A percentile compares a stretch with the other conserved stretches of the same genome.
Conservation (phyloP, 2,888 invertebrate species). For the Apamea monoglypha region DNA sequence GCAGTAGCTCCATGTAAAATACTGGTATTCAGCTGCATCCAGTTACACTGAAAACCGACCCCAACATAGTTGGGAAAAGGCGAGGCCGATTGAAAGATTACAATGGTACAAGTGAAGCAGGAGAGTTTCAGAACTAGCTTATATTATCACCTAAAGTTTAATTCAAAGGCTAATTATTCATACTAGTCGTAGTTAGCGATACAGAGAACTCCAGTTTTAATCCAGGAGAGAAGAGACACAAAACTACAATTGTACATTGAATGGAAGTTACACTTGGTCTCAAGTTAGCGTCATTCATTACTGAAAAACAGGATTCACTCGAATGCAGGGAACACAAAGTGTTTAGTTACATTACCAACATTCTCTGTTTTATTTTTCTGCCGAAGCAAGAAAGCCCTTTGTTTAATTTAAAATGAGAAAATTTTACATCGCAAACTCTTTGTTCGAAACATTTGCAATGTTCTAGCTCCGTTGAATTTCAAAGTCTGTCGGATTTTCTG, state of each 20-base stretch:
- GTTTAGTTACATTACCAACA: conserved; percentile 2
- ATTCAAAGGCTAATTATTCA: conserved; percentile 1
- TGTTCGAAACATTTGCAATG: neutral
- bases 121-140: neutral
- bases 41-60: neutral
- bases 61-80: neutral
- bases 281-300: conserved; percentile 19
- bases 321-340: neutral
- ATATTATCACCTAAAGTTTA: neutral
- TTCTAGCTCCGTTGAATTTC: neutral
- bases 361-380: neutral
- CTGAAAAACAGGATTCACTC: conserved; percentile 7
- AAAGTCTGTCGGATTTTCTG: neutral
- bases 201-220: conserved; percentile 3
- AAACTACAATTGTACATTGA: conserved; percentile 9
- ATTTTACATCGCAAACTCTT: neutral
- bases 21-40: neutral
- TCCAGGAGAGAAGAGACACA: neutral
- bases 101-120: neutral
- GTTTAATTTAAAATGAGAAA: conserved; percentile 6
- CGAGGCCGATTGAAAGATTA: neutral
- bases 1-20: neutral
- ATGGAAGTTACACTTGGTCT: conserved; percentile 4
- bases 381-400: no score
- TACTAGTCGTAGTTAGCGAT: neutral